phyloP scores from a whole-genome alignment of 2,113 vertebrate genomes.

The Laterallus jamaicensis region DNA sequence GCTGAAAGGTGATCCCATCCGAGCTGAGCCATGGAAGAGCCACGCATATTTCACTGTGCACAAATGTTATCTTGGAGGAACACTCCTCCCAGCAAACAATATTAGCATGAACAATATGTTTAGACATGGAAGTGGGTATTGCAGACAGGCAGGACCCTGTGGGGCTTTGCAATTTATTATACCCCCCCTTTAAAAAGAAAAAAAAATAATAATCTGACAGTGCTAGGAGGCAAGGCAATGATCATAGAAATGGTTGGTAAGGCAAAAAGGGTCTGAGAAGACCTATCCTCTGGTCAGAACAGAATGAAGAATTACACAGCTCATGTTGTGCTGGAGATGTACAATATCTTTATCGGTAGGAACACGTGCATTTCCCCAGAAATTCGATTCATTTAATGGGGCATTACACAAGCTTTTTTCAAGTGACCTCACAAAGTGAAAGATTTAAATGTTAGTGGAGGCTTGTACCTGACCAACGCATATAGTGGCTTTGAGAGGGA shows the following conservation, averaged over 20 bases:
- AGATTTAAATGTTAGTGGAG: background rate
- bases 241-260: background rate
- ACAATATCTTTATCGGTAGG: background rate
- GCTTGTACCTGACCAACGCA: background rate
- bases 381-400: background rate
- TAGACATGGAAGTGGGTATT: background rate
- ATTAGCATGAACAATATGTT: constrained; percentile 29
- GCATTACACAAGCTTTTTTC: background rate
- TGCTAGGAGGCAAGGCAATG: background rate
- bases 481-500: background rate
- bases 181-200: background rate
- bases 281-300: background rate
- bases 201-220: background rate
- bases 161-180: background rate
- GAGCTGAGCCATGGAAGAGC: background rate
- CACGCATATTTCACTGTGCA: background rate
- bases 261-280: background rate
- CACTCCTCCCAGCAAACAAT: constrained; percentile 20
- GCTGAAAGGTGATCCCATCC: background rate
- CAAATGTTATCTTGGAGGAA: constrained; percentile 31
- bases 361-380: background rate
- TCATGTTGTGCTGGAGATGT: background rate
- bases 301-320: background rate
- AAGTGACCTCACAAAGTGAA: background rate
- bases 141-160: background rate